A percentile compares a stretch with the other conserved stretches of the same genome.
Conservation (phyloP, 2,888 invertebrate species). For the Cerastis leucographa region DNA sequence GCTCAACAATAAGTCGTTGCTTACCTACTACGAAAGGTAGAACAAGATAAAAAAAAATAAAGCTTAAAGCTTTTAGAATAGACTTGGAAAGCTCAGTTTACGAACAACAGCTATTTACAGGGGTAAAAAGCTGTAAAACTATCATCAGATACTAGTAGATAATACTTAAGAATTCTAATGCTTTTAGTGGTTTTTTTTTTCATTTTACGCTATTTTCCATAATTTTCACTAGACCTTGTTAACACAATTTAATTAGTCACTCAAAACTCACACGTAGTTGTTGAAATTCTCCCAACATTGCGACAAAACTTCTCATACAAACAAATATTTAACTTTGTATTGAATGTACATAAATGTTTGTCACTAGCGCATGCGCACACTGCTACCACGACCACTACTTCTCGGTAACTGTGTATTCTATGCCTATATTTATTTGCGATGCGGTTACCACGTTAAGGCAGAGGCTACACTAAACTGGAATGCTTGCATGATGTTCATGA, state of each 20-base stretch:
- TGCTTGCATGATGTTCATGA: conserved; percentile 1
- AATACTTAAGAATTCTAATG: no score
- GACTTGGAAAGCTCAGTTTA: neutral
- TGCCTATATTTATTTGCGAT: conserved; percentile 31
- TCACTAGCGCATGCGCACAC: conserved; percentile 14
- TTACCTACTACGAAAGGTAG: no score
- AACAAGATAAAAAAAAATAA: no score
- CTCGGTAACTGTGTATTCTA: conserved; percentile 47
- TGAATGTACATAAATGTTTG: conserved; percentile 12
- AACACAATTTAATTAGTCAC: neutral
- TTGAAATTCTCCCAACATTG: conserved; percentile 50
- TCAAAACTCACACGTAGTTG: conserved; percentile 54
- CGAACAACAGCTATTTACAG: neutral
- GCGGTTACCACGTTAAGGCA: conserved; percentile 19
- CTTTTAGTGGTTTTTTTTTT: no score
- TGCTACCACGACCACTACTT: neutral
- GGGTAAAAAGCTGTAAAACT: neutral
- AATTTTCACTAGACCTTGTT: neutral
- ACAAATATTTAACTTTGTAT: neutral
- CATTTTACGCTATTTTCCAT: neutral
- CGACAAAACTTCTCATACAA: neutral
- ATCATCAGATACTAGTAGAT: neutral
- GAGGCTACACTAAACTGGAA: neutral
- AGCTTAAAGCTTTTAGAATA: neutral
- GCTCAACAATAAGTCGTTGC: no score